phyloP scores from a whole-genome alignment of 2,888 invertebrate genomes.

The Alcis repandata region DNA sequence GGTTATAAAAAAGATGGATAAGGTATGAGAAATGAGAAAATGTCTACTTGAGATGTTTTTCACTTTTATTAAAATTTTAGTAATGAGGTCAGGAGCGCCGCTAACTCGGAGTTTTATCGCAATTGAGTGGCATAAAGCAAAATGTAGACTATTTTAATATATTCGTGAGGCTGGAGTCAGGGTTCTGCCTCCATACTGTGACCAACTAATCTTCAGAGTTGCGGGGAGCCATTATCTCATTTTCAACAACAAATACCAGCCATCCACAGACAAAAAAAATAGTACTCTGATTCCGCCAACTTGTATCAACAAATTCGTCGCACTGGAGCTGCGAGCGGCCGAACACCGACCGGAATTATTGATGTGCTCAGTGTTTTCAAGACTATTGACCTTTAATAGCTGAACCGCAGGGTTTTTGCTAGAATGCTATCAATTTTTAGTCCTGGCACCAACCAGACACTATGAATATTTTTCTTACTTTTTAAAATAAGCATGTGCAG shows the following conservation, averaged over 20 bases:
- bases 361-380: slow-evolving; percentile 6
- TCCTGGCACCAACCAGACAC: no score
- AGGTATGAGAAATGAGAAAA: not conserved
- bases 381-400: slow-evolving; percentile 7
- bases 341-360: slow-evolving; percentile 3
- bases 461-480: not conserved
- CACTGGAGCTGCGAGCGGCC: not conserved
- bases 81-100: no score
- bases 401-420: not conserved
- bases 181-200: not conserved
- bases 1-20: no score
- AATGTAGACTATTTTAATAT: not conserved
- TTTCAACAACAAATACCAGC: not conserved
- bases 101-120: no score
- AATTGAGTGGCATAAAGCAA: no score
- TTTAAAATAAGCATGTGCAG: not conserved
- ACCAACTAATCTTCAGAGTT: not conserved
- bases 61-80: no score
- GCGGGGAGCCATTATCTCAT: not conserved
- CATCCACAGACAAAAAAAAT: not conserved
- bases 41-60: not conserved
- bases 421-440: not conserved
- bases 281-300: not conserved
- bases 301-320: not conserved
- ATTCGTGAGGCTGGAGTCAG: not conserved